Evolutionary conservation across 2,888 invertebrate species (phyloP).

Genomic region (Microctonus brassicae): DNA sequence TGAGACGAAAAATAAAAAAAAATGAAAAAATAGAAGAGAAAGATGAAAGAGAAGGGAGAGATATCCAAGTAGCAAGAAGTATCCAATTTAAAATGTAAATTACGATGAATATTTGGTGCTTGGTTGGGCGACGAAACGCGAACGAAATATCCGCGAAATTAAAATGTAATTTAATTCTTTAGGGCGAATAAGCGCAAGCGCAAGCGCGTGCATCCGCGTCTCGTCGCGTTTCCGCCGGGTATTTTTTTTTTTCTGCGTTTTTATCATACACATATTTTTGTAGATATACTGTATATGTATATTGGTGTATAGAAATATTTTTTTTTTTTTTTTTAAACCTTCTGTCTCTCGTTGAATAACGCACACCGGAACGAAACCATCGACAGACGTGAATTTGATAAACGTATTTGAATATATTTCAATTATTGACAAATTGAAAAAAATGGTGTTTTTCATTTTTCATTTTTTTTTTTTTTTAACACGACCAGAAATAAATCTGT

Average conservation of each 20-base stretch:
- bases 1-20: conserved; percentile 22
- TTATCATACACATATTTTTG: conserved; percentile 5
- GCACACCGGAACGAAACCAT: not conserved
- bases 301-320: not conserved
- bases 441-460: not conserved
- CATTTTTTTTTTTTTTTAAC: not conserved
- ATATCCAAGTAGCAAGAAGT: conserved; percentile 50
- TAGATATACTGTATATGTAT: not conserved
- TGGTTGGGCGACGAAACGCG: conserved; percentile 49
- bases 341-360: conserved; percentile 14
- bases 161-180: conserved; percentile 67
- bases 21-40: conserved; percentile 24
- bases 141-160: conserved; percentile 66
- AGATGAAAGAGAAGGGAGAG: conserved; percentile 16
- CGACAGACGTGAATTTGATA: conserved; percentile 10
- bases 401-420: conserved; percentile 2
- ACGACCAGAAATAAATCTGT: too few species aligned
- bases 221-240: conserved; percentile 31
- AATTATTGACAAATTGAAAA: not conserved
- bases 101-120: conserved; percentile 62
- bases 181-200: conserved; percentile 31
- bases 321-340: conserved; percentile 23
- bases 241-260: conserved; percentile 15
- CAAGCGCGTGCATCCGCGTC: conserved; percentile 16
- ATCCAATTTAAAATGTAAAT: conserved; percentile 67